These are phyloP conservation scores for Drosophila phalerata DNA, from an alignment of 2,888 invertebrate genomes.

Conservation along the genomic window DNA sequence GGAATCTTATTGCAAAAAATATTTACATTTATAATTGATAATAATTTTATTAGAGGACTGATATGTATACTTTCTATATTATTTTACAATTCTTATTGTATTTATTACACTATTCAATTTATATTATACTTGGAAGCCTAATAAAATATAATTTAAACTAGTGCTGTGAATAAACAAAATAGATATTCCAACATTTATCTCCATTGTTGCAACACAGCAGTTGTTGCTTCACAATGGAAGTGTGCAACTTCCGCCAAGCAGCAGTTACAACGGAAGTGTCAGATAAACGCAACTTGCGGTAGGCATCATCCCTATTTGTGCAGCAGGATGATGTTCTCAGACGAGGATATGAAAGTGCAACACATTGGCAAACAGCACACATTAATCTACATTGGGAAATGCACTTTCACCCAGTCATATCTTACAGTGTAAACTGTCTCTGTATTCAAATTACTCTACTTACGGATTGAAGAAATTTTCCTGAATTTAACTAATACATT, in stretches of 20 bases:
- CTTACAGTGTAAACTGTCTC: background rate
- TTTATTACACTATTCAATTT: background rate
- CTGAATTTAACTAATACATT: too few species aligned
- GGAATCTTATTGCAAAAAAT: too few species aligned
- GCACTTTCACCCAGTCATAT: background rate
- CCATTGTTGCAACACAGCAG: constrained; percentile 16
- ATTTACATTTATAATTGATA: background rate
- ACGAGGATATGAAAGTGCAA: background rate
- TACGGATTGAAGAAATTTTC: too few species aligned
- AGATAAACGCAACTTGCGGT: constrained; percentile 49
- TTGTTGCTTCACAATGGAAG: constrained; percentile 33
- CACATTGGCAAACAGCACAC: background rate
- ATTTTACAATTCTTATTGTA: background rate
- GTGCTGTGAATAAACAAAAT: background rate
- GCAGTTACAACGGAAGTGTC: constrained; percentile 40
- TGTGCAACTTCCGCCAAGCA: constrained; percentile 31
- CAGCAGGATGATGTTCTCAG: background rate
- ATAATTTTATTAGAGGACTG: background rate
- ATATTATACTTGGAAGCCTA: too few species aligned
- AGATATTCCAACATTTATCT: background rate
- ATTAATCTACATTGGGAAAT: background rate
- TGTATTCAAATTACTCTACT: background rate
- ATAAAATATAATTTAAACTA: background rate
- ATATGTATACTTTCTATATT: too few species aligned
- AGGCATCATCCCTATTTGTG: constrained; percentile 19